Base-by-base conservation (phyloP, 1,140 invertebrate genomes). In the Drosophila kikkawai region DNA sequence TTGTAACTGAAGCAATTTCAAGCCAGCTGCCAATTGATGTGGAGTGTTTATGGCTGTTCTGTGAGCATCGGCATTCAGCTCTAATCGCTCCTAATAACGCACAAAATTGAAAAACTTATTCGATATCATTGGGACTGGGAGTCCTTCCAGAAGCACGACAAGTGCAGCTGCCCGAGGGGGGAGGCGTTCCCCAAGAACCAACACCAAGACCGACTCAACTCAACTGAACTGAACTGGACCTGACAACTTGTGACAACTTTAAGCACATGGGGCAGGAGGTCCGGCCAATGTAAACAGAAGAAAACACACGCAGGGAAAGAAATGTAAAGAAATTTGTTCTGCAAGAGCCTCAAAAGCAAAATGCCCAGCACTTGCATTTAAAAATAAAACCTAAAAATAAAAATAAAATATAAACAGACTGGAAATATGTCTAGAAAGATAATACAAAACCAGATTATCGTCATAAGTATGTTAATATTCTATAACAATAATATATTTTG, bases 41-140 rank as follows among this genome's bases (percentile, higher is more conserved):
- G 64, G 70, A 82, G 85, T 82, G 75, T 90, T 90, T 76, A 90
- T 85, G 65, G 55, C 55, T 69, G 51, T 69, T 67, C 55, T 69
- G 61, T 57, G 65, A 66, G 56, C 41, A 44, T 19, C 57, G 47
- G 57, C 63, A 48, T 59, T 59, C 56, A 65, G 64, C 84, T 86
- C 88, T 91, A 91, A 91, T 91, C 88, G 84, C 84, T 91, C 85
- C 88, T 91, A 91, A 91, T 91, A 91, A 91, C 79, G 85, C 85
- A 91, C 84, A 88, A 91, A 91, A 91, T 90, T 90, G 88, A 91
- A 91, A 91, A 91, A 91, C 88, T 91, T 91, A 82, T 91, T 83
- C 88, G 81, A 88, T 88, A 88, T 90, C 85, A 90, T 84, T 76
- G 81, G 85, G 26, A 29, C 26, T 29, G 26, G 81, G 81, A 90